Evolutionary conservation across 2,888 invertebrate species (phyloP), one percentile per base, ranked within the genome.

Genomic region (Brenthis hecate): DNA sequence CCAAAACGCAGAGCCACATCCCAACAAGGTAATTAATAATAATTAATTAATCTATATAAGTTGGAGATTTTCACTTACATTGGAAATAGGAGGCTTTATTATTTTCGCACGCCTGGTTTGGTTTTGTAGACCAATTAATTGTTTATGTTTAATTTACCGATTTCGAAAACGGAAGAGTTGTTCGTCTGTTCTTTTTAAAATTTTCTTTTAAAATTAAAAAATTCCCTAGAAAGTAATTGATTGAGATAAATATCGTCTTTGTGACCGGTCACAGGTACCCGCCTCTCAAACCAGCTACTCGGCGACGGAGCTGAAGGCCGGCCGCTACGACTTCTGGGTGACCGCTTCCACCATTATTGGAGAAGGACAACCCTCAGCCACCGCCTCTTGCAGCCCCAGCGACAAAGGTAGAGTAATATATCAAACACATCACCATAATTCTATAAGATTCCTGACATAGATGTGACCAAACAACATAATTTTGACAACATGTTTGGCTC

Each of bases 311-410:
- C 89, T 99, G 78, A 96, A 96, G 81, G 95, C 96, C 75, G 95
- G 96, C 73, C 96, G 97, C 69, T 98, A 98, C 83, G 97, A 98
- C 87, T 98, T 98, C 91, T 98, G 98, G 96, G 98, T 98, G 0
- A 98, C 98, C 5, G 98, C 98, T 54, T 97, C 97, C 72, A 99
- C 98, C 0, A 96, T 96, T 76, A 98, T 98, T 81, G 98, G 98
- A 0, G 98, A 98, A 93, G 98, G 99, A 55, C 97, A 97, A 85
- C 95, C 96, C 68, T 98, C 98, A 68, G 96, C 97, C 80, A 96
- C 96, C 73, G 97, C 98, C 61, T 95, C 96, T 5, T 96, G 97
- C 77, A 96, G 97, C 81, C 97, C 98, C 28, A 97, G 96, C 76
- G 94, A 95, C 72, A 95, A 96, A 94, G 96, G 97, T 96, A 86